Evolutionary conservation across 2,113 vertebrate genomes (phyloP), one percentile per base, ranked within the genome.

Genomic region (Malurus melanocephalus): DNA sequence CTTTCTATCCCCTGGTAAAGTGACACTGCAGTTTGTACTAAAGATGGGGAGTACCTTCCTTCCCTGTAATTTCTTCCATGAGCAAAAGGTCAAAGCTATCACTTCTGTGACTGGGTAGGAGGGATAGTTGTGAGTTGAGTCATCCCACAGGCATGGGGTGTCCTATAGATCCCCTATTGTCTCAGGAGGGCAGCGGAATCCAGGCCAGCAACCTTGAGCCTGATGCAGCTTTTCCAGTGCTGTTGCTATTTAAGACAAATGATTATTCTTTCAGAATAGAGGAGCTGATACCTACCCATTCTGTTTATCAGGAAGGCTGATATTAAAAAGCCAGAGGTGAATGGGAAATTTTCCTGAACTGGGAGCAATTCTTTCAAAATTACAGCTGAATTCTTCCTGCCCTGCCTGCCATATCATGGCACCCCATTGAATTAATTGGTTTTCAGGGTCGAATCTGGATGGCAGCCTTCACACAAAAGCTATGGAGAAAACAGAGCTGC

Each of bases 31-130:
- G 52, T 91, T 89, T 18, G 1, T 55, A n/a, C 33, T 71, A 71
- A 60, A 73, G 57, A 46, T 53, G 78, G 53, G 23, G 79, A 81
- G 61, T 56, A 87, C 40, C 68, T 78, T 85, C 61, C 74, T 80
- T 82, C 76, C n/a, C 61, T 84, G 57, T 94, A 71, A 90, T 93
- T 94, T 94, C 89, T 93, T 96, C 92, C 92, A 93, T 48, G 60
- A 79, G 66, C 87, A 69, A 92, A 92, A 94, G 76, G 94, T 92
- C 93, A 95, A 92, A 93, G 82, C 62, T 86, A 83, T 88, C 79
- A 69, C 38, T 93, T 59, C 18, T 68, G 62, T 28, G 73, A 10
- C 91, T 71, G 74, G 61, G 84, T 85, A 53, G 88, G 89, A 93
- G 85, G 86, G 56, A 80, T 88, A 62, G 82, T 53, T 91, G 74